Evolutionary conservation across 1,140 invertebrate species (phyloP).

Genomic region (Liolophura sinensis): DNA sequence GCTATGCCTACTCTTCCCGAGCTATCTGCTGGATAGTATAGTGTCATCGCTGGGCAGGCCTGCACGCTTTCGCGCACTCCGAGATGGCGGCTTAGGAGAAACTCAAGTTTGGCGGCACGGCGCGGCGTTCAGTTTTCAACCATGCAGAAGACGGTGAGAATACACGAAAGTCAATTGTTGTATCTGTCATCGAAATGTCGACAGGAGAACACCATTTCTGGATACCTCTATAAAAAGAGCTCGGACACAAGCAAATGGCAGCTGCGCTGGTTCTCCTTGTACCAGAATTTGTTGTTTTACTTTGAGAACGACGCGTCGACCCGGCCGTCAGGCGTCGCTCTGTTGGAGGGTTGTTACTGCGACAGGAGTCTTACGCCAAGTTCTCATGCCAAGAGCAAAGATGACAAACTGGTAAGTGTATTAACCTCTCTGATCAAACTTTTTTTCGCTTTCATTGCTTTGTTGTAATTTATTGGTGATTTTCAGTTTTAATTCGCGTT

Average conservation of each 20-base stretch:
- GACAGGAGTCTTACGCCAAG: conserved; percentile 70
- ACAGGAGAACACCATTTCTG: conserved; percentile 72
- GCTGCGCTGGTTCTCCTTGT: conserved; percentile 85
- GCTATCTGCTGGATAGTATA: too few species aligned
- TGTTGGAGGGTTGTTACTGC: conserved; percentile 90
- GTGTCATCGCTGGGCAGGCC: too few species aligned
- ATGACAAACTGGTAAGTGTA: conserved; percentile 52
- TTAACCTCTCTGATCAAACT: not conserved
- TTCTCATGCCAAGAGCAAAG: conserved; percentile 43
- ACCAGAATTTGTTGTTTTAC: conserved; percentile 92
- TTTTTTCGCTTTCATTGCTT: not conserved
- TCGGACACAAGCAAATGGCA: conserved; percentile 89
- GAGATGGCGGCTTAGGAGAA: too few species aligned
- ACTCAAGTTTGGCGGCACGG: too few species aligned
- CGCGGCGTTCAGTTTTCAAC: not conserved
- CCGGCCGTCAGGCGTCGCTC: conserved; percentile 79
- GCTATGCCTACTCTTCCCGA: too few species aligned
- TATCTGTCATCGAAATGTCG: conserved; percentile 83
- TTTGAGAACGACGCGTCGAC: conserved; percentile 78
- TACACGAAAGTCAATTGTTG: conserved; percentile 67
- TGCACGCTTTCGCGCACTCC: too few species aligned
- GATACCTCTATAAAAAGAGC: conserved; percentile 83
- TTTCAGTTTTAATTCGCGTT: too few species aligned
- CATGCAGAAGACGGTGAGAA: conserved; percentile 78
- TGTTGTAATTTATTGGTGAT: too few species aligned